These are phyloP conservation scores for Gallinago solitaria DNA, from an alignment of 2,797 vertebrate genomes.

Conservation along the genomic window DNA sequence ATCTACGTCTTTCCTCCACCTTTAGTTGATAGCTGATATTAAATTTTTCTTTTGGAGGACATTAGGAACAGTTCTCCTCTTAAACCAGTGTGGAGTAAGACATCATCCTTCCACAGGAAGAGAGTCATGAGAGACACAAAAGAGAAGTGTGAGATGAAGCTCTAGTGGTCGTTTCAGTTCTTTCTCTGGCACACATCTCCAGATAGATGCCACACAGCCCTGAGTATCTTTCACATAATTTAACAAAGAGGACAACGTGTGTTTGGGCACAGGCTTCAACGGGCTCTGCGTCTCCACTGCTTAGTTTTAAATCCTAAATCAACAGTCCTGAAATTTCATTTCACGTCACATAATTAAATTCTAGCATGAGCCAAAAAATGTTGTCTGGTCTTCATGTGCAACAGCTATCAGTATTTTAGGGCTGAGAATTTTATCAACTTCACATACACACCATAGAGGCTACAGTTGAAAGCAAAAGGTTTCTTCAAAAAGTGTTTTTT, in stretches of 20 bases:
- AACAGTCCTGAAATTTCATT: not conserved
- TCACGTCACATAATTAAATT: not conserved
- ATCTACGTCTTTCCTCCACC: not conserved
- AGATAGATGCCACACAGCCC: not conserved
- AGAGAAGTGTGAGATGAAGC: fast-evolving
- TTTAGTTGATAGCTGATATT: not conserved
- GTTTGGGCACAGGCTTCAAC: not conserved
- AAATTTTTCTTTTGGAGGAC: not conserved
- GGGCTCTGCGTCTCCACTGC: not conserved
- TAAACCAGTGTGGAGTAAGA: not conserved
- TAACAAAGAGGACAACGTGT: not conserved
- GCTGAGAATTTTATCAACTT: not conserved
- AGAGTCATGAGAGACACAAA: not conserved
- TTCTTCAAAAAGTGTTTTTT: not conserved
- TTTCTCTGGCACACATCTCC: not conserved
- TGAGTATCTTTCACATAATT: not conserved
- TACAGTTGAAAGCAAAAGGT: not conserved
- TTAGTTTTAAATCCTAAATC: not conserved
- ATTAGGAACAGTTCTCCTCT: not conserved
- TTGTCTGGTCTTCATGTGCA: not conserved
- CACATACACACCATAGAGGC: not conserved
- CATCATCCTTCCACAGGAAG: not conserved
- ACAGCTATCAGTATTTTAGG: not conserved
- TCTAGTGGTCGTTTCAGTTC: not conserved
- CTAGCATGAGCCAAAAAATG: not conserved